A percentile compares a stretch with the other conserved stretches of the same genome.
These are phyloP conservation scores for Magallana nippona DNA, from an alignment of 2,888 invertebrate species.

Conservation along the genomic window DNA sequence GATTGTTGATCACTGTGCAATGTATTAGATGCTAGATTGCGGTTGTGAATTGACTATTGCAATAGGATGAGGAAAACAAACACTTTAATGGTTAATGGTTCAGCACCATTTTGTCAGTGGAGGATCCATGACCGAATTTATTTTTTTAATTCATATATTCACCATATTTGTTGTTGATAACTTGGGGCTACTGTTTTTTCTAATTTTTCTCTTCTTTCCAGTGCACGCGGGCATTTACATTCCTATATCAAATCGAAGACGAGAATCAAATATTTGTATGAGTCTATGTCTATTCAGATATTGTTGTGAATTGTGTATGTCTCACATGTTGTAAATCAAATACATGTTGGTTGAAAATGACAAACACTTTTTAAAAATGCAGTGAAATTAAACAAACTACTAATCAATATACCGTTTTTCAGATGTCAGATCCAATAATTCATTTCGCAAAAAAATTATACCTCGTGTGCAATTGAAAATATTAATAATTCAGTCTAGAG, in stretches of 20 bases:
- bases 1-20: neutral
- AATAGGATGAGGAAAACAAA: neutral
- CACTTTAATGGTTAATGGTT: neutral
- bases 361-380: neutral
- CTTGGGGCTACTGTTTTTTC: neutral
- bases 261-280: constrained; percentile 27
- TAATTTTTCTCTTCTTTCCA: constrained; percentile 2
- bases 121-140: neutral
- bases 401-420: neutral
- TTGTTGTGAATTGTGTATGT: neutral
- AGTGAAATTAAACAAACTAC: neutral
- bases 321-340: neutral
- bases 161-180: neutral
- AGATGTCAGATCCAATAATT: no score
- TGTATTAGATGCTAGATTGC: constrained; percentile 15
- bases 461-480: no score
- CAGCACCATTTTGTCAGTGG: neutral
- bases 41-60: neutral
- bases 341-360: neutral
- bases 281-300: neutral
- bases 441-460: no score
- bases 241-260: constrained; percentile 20
- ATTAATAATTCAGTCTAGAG: no score
- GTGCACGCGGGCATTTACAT: constrained; percentile 27
- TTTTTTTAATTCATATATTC: neutral